A percentile compares a stretch with the other conserved stretches of the same genome.
phyloP scores from a whole-genome alignment of 2,888 invertebrate genomes.

The Tenthredo livida region DNA sequence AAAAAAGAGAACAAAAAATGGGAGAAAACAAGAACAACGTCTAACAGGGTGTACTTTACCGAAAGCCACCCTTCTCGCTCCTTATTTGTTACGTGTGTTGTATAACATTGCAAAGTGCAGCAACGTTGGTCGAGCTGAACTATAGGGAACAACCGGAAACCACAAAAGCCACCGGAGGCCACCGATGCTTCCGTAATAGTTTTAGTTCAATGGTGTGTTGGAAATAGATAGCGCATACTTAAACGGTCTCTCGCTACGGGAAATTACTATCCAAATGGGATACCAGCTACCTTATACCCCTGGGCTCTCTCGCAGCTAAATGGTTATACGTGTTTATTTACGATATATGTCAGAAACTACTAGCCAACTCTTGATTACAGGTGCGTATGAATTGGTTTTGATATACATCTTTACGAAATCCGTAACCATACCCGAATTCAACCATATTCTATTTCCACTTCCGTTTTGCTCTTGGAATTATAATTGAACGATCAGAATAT shows the following conservation, averaged over 20 bases:
- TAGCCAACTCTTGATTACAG: slow-evolving; percentile 40
- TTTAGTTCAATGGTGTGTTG: slow-evolving; percentile 51
- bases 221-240: slow-evolving; percentile 52
- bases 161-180: slow-evolving; percentile 28
- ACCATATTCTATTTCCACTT: not conserved
- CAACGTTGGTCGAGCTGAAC: slow-evolving; percentile 5
- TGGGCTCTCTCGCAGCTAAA: slow-evolving; percentile 16
- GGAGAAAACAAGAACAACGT: too few species aligned
- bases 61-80: not conserved
- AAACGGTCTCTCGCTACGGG: slow-evolving; percentile 45
- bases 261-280: slow-evolving; percentile 53
- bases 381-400: not conserved
- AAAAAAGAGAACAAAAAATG: too few species aligned
- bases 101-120: slow-evolving; percentile 35
- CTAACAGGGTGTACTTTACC: not conserved
- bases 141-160: slow-evolving; percentile 21
- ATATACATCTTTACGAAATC: not conserved
- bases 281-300: not conserved
- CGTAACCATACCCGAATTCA: not conserved
- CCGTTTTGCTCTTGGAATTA: not conserved
- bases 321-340: slow-evolving; percentile 42
- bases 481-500: not conserved
- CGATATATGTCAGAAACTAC: slow-evolving; percentile 32
- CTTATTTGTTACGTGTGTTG: not conserved
- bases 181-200: slow-evolving; percentile 50